Evolutionary conservation across 2,113 vertebrate species (phyloP).

Genomic region (Atractosteus spatula): DNA sequence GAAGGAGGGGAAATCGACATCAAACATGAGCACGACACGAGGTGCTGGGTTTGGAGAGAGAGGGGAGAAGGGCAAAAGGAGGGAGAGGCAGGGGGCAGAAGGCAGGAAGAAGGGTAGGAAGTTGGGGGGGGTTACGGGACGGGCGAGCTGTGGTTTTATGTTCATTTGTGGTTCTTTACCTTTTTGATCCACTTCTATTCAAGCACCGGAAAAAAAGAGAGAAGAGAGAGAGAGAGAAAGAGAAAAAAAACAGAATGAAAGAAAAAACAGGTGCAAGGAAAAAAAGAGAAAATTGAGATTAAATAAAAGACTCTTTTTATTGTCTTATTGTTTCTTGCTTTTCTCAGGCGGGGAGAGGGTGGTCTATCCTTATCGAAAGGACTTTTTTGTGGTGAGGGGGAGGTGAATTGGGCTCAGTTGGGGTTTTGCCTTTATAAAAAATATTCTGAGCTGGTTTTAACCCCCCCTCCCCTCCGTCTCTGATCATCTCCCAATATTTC

Average conservation of each 20-base stretch:
- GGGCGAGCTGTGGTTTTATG: conserved; percentile 78
- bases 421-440: conserved; percentile 21
- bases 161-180: conserved; percentile 89
- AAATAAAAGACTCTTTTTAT: conserved; percentile 75
- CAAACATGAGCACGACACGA: conserved; percentile 86
- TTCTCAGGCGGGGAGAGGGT: conserved; percentile 55
- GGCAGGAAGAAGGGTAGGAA: conserved; percentile 38
- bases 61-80: conserved; percentile 43
- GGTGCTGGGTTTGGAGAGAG: conserved; percentile 83
- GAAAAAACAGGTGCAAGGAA: conserved; percentile 76
- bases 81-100: conserved; percentile 46
- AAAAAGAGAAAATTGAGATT: conserved; percentile 91
- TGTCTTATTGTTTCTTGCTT: conserved; percentile 45
- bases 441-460: conserved; percentile 48
- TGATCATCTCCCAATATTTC: conserved; percentile 24
- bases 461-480: neutral
- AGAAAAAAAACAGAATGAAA: conserved; percentile 78
- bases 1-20: conserved; percentile 71
- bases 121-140: conserved; percentile 44
- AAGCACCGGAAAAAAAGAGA: conserved; percentile 91
- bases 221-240: conserved; percentile 83
- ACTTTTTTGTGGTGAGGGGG: conserved; percentile 66
- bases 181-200: conserved; percentile 99
- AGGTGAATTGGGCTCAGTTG: conserved; percentile 60
- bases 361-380: conserved; percentile 56